Base-by-base conservation (phyloP, 2,888 invertebrate genomes). In the Lysandra bellargus region DNA sequence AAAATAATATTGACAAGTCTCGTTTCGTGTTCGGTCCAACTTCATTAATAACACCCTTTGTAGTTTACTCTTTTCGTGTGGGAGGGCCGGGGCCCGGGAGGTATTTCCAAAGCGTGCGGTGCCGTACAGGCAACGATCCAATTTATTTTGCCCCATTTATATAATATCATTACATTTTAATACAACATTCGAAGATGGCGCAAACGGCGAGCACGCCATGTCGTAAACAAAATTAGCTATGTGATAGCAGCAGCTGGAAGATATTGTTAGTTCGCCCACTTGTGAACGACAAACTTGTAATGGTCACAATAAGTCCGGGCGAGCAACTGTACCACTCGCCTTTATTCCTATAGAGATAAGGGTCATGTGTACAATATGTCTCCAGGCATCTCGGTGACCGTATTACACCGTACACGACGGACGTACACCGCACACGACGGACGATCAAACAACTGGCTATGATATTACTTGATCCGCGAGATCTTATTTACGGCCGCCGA, bases 201-300 rank as follows among this genome's bases (percentile, higher is more conserved):
- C 76, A 17, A 76, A 53, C 17, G 33, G 30, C 74, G n/a, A n/a
- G n/a, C 74, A 74, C 74, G 74, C 80, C 80, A 79, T 81, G 81
- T 80, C 81, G 80, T 83, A 80, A 83, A 82, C 80, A 82, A 83
- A 81, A 84, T 83, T 81, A 82, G 81, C 81, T 81, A 81, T 82
- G 79, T 82, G 83, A 83, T 82, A 83, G 81, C 76, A 81, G 80
- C 81, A 79, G 74, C 80, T 82, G 81, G 78, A 81, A 80, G 78
- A 79, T 82, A 83, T 83, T 82, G 83, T 82, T 82, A 82, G 79
- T 33, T n/a, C 57, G 57, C 17, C 57, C 17, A 57, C 57, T 57
- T 17, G 57, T 17, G 12, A 4, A 57, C 57, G 57, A 57, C 57
- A 14, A 57, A 57, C 17, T 57, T 57, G 57, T 57, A 57, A 57